A percentile compares a stretch with the other conserved stretches of the same genome.
phyloP scores from a whole-genome alignment of 2,888 invertebrate genomes.

The Phania funesta region DNA sequence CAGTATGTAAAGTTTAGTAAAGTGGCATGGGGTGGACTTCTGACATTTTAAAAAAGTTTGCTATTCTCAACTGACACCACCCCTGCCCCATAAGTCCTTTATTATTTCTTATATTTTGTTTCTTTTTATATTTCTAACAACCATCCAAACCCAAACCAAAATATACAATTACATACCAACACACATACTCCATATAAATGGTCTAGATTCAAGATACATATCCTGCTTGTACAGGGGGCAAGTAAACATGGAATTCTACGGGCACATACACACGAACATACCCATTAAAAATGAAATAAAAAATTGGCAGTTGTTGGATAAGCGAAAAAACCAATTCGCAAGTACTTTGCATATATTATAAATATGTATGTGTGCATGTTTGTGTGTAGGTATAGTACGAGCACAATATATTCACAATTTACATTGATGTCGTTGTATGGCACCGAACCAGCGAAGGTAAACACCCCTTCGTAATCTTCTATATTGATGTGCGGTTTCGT shows the following conservation, averaged over 20 bases:
- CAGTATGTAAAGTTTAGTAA: conserved; percentile 66
- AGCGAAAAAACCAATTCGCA: conserved; percentile 80
- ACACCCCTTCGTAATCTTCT: conserved; percentile 73
- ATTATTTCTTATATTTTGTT: conserved; percentile 35
- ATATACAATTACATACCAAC: too few relatives aligned
- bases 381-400: too few relatives aligned
- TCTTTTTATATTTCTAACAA: conserved; percentile 37
- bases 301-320: conserved; percentile 78
- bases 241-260: not conserved
- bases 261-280: not conserved
- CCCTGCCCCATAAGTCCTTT: conserved; percentile 16
- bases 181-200: conserved; percentile 36
- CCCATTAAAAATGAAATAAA: conserved; percentile 60
- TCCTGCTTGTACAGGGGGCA: not conserved
- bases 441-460: conserved; percentile 72
- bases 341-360: conserved; percentile 80
- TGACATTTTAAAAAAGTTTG: conserved; percentile 36
- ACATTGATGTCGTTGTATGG: conserved; percentile 70
- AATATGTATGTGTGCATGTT: too few relatives aligned
- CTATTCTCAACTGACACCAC: conserved; percentile 38
- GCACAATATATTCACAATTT: conserved; percentile 79
- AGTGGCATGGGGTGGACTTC: conserved; percentile 65
- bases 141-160: conserved; percentile 45
- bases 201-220: conserved; percentile 2
- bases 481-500: conserved; percentile 43